A percentile compares a stretch with the other conserved stretches of the same genome.
These are phyloP conservation scores for Chaenodraco wilsoni DNA, from an alignment of 2,797 vertebrate genomes.

Conservation along the genomic window DNA sequence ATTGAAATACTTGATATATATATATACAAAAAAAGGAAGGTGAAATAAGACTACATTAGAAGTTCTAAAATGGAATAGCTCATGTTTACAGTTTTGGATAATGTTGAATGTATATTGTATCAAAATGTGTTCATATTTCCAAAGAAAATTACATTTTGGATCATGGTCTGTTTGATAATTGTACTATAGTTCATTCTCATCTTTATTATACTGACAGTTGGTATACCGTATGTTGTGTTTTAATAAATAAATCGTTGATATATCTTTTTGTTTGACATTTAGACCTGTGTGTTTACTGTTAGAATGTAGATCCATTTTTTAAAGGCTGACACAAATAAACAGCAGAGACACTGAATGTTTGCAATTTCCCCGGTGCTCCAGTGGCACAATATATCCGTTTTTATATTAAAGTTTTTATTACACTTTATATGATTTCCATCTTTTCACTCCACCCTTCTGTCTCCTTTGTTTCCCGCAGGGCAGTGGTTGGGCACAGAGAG, in stretches of 20 bases:
- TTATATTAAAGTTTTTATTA: neutral
- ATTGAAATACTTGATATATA: constrained; percentile 1
- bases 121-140: neutral
- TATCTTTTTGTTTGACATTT: neutral
- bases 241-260: neutral
- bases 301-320: neutral
- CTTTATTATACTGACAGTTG: constrained; percentile 7
- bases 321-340: neutral
- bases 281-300: neutral
- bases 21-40: constrained; percentile 11
- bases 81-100: neutral
- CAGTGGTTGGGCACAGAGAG: constrained; percentile 92
- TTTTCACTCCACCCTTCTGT: constrained; percentile 35
- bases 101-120: neutral
- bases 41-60: neutral
- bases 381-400: constrained; percentile 1
- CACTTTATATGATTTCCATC: constrained; percentile 19
- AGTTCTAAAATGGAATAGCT: neutral
- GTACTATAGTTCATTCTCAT: neutral
- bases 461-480: constrained; percentile 76
- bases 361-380: neutral
- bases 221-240: neutral
- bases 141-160: neutral
- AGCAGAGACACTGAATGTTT: neutral
- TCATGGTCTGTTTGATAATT: neutral